These are phyloP conservation scores for Trigoniulus corallinus DNA, from an alignment of 1,140 invertebrate genomes.

Conservation along the genomic window DNA sequence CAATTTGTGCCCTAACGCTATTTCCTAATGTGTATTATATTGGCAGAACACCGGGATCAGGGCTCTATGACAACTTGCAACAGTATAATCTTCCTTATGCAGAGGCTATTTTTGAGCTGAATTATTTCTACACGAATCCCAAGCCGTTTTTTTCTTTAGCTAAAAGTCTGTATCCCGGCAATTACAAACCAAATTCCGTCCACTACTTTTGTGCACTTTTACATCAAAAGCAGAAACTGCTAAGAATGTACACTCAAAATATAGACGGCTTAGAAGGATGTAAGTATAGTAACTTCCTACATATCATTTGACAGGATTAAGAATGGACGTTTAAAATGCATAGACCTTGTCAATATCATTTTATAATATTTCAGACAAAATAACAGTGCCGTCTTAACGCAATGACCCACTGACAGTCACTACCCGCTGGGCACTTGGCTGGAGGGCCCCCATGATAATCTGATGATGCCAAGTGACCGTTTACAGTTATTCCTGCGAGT, in stretches of 20 bases:
- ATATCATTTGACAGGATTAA: background rate
- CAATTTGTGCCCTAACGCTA: too few species aligned
- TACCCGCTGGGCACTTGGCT: too few species aligned
- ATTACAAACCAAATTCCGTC: conserved; percentile 27
- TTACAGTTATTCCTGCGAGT: too few species aligned
- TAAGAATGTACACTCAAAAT: conserved; percentile 30
- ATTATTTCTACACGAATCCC: conserved; percentile 26
- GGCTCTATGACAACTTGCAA: conserved; percentile 33
- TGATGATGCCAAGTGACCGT: too few species aligned
- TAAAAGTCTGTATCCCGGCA: conserved; percentile 29
- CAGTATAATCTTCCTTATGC: conserved; percentile 33
- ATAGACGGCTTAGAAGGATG: conserved; percentile 32
- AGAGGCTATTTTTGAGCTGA: conserved; percentile 31
- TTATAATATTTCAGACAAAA: too few species aligned
- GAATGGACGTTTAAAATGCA: too few species aligned
- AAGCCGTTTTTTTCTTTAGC: conserved; percentile 28
- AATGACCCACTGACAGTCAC: too few species aligned
- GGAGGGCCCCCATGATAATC: too few species aligned
- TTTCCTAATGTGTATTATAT: conserved; percentile 4
- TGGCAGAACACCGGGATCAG: conserved; percentile 28
- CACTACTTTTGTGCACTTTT: conserved; percentile 27
- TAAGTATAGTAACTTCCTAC: conserved; percentile 17
- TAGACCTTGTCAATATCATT: too few species aligned
- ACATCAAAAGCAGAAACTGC: conserved; percentile 24
- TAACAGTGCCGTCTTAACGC: too few species aligned